These are phyloP conservation scores for Aleiodes alternator DNA, from an alignment of 2,888 invertebrate genomes.

Conservation along the genomic window DNA sequence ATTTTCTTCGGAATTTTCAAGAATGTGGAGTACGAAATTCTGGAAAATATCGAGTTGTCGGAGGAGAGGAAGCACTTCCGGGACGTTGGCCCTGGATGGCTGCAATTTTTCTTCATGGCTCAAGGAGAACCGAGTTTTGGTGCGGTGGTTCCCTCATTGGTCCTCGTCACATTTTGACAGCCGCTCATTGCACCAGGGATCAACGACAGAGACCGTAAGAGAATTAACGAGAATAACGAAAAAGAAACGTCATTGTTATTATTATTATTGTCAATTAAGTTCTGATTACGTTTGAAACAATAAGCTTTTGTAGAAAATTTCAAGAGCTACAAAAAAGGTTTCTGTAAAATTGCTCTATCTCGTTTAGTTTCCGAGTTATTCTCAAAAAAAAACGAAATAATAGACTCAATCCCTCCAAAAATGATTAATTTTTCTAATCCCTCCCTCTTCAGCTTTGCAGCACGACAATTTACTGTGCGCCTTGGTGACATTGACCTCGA, in stretches of 20 bases:
- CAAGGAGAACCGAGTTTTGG: constrained; percentile 92
- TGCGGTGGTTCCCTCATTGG: constrained; percentile 93
- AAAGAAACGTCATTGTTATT: neutral
- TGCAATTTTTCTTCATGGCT: constrained; percentile 92
- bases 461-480: constrained; percentile 92
- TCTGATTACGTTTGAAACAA: too few relatives aligned
- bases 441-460: constrained; percentile 83
- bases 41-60: constrained; percentile 92
- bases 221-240: neutral
- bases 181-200: constrained; percentile 95
- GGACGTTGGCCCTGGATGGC: constrained; percentile 99
- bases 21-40: constrained; percentile 90
- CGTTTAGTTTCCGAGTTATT: too few relatives aligned
- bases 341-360: too few relatives aligned
- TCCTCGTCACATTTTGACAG: constrained; percentile 88
- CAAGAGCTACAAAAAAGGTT: too few relatives aligned
- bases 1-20: constrained; percentile 66
- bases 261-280: too few relatives aligned
- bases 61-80: constrained; percentile 88
- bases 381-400: too few relatives aligned
- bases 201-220: constrained; percentile 91
- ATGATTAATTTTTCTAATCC: neutral
- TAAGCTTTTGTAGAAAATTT: too few relatives aligned
- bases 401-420: too few relatives aligned
- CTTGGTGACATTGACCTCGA: constrained; percentile 92